Base-by-base conservation (phyloP, 2,888 invertebrate species). In the Tigriopus californicus region DNA sequence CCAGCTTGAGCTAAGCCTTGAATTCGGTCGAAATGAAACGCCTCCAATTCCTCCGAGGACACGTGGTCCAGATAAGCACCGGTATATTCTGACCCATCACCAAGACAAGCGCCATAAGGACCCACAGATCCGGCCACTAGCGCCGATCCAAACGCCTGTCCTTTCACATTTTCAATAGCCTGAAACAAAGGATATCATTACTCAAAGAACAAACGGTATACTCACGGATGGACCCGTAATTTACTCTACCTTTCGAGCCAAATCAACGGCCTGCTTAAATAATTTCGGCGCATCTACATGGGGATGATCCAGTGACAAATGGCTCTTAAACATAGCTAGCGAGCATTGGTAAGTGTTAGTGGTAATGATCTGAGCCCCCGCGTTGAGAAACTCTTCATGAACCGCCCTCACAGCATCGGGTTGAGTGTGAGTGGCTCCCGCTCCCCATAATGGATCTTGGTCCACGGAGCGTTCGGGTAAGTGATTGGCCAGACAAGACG, bases 41-140 rank as follows among this genome's bases (percentile, higher is more conserved):
- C 79, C 53, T 78, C 79, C 70, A 94, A 79, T 20, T 75, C 77
- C 74, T 82, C 75, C 40, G 74, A 72, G 3, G 80, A 70, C 1
- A 83, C 79, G 58, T 73, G 78, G 62, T 80, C 78, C 0, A 81
- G 81, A 62, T 74, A 75, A 62, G 77, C 77, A 18, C 94, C 94
- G n/a, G 81, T 81, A 70, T 94, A 95, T 70, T 95, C 95, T 0
- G 92, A 92, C 12, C 85, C 86, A 70, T 95, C 89, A 67, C 85
- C 83, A 42, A 90, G 75, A 66, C 81, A 83, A 0, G 92, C 92
- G 0, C 92, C 94, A 69, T 87, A 94, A 0, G 94, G 89, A 0
- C 94, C 94, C 62, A 92, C 82, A 0, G 91, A 87, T 0, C 89
- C 94, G 22, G 85, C 87, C 52, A 94, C 77, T 65, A 82, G 68